These are phyloP conservation scores for Pristionchus exspectatus DNA, from an alignment of 2,888 invertebrate genomes.

Conservation along the genomic window DNA sequence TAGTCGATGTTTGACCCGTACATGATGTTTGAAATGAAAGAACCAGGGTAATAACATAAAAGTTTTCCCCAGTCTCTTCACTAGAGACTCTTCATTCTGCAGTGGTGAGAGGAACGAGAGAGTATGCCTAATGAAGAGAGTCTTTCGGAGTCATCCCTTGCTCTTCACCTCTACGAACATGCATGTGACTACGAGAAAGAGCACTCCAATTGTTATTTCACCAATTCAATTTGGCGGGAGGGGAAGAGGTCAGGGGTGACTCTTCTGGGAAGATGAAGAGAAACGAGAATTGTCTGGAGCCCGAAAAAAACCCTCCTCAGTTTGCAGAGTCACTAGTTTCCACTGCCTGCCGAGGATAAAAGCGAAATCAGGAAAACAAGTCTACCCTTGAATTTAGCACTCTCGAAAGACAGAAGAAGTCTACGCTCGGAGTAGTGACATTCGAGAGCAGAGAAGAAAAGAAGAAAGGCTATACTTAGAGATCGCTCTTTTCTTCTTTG, in stretches of 20 bases:
- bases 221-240: constrained; percentile 3
- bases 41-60: not conserved
- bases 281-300: not conserved
- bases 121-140: not conserved
- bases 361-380: not conserved
- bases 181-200: not conserved
- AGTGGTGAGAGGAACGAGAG: not conserved
- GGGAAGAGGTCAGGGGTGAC: constrained; percentile 2
- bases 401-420: not conserved
- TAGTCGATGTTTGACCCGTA: not conserved
- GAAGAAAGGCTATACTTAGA: constrained; percentile 2
- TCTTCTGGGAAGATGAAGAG: not conserved
- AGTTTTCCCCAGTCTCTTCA: too few species aligned
- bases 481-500: not conserved
- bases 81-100: not conserved
- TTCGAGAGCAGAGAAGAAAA: not conserved
- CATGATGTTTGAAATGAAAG: not conserved
- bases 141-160: not conserved
- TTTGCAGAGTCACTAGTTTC: not conserved
- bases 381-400: not conserved
- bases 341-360: not conserved
- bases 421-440: constrained; percentile 15
- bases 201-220: constrained; percentile 4
- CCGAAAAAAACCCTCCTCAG: not conserved
- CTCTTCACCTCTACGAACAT: not conserved